Base-by-base conservation (phyloP, 1,140 invertebrate genomes). In the Plutomurus gul region DNA sequence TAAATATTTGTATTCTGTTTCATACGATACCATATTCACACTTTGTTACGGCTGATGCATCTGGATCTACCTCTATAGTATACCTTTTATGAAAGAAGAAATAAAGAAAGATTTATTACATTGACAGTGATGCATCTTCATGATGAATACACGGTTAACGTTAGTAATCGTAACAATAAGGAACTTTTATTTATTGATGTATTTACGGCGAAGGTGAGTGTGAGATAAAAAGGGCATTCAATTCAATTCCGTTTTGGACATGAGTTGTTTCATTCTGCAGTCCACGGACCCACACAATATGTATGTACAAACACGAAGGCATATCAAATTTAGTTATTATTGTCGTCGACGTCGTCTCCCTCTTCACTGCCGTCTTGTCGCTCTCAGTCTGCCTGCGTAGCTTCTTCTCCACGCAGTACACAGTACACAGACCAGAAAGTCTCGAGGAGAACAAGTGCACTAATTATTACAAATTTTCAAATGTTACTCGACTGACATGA, bases 401-500 rank as follows among this genome's bases (percentile, higher is more conserved):
- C 39, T 10, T 11, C 3, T 6, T 18, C 4, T 25, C 20, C 20
- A 51, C 47, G 20, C 47, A 22, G 18, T 22, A 20, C 47, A 33
- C 56, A 65, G 30, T 33, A 30, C 56, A 65, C 25, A 65, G 56
- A 65, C 30, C 56, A 65, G 56, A n/a, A n/a, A n/a, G n/a, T n/a
- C n/a, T n/a, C n/a, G n/a, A n/a, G n/a, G n/a, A n/a, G n/a, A 65
- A 65, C 56, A 65, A 65, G 56, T 65, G 56, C 56, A 65, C 56
- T 65, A 65, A 65, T 65, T 65, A 65, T 65, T 65, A 65, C 56
- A 65, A 65, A 65, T 65, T 65, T 65, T 36, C 56, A 65, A 65
- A 65, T 22, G 56, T 65, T 65, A 65, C 27, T 30, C 56, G 22
- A 33, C 3, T 65, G 56, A 65, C 56, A 65, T 65, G 56, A 65